These are phyloP conservation scores for Antitype chi DNA, from an alignment of 2,888 invertebrate genomes.

Conservation along the genomic window DNA sequence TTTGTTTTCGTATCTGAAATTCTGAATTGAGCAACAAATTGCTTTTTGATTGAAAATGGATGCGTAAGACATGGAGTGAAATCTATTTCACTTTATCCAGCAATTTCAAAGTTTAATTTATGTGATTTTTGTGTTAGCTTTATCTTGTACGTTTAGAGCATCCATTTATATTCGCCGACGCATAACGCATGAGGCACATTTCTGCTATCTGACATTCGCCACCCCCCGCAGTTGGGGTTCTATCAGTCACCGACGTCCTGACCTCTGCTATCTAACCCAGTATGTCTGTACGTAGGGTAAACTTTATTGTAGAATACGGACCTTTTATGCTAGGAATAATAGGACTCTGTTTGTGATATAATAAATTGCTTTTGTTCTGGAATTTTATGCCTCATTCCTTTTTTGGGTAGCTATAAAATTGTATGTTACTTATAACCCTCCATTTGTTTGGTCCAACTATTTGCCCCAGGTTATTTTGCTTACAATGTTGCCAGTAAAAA, in stretches of 20 bases:
- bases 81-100: constrained; percentile 29
- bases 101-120: constrained; percentile 19
- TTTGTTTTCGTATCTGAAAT: constrained; percentile 21
- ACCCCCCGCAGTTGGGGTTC: constrained; percentile 52
- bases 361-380: constrained; percentile 50
- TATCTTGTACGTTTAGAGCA: constrained; percentile 9
- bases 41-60: constrained; percentile 3
- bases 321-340: constrained; percentile 38
- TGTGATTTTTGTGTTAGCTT: constrained; percentile 13
- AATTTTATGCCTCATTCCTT: constrained; percentile 33
- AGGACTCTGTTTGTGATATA: constrained; percentile 37
- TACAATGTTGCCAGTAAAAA: constrained; percentile 4
- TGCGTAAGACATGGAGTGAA: not conserved
- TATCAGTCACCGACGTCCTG: constrained; percentile 72
- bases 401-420: constrained; percentile 48
- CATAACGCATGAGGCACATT: constrained; percentile 41
- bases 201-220: constrained; percentile 49
- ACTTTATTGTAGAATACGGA: constrained; percentile 47
- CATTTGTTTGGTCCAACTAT: constrained; percentile 41
- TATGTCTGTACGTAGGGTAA: constrained; percentile 54
- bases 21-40: constrained; percentile 18
- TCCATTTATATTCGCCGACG: constrained; percentile 25
- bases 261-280: constrained; percentile 71
- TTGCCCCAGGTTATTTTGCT: constrained; percentile 3
- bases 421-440: constrained; percentile 36